Percentiles rank a stretch among this genome's conserved stretches.
These are phyloP conservation scores for Lottia gigantea DNA, from an alignment of 2,888 invertebrate genomes.

Conservation along the genomic window DNA sequence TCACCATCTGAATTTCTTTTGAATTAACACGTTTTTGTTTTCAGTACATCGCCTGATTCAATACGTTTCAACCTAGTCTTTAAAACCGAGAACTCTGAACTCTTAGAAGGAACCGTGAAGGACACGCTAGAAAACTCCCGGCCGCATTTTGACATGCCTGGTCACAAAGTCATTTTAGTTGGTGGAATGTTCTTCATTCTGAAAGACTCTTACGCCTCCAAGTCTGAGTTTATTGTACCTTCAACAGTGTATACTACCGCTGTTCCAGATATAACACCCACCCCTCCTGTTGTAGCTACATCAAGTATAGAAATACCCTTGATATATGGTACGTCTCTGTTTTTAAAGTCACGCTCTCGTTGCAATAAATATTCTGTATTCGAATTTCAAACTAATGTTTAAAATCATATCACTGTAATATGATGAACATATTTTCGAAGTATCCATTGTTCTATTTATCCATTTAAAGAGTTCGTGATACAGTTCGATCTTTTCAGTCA, in stretches of 20 bases:
- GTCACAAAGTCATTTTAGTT: constrained; percentile 22
- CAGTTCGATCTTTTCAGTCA: no score
- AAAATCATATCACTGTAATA: no score
- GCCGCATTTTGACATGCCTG: constrained; percentile 19
- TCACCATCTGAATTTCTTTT: no score
- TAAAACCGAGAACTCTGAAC: constrained; percentile 19
- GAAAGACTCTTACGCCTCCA: constrained; percentile 14
- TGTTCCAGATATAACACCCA: neutral
- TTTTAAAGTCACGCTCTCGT: no score
- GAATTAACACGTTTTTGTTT: neutral
- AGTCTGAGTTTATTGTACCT: neutral
- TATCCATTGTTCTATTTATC: no score
- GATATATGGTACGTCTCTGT: neutral
- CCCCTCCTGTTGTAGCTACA: neutral
- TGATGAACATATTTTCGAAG: no score
- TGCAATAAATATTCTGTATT: no score
- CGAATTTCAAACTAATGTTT: no score
- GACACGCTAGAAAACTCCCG: constrained; percentile 24
- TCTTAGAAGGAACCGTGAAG: constrained; percentile 13
- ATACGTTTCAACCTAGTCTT: constrained; percentile 23
- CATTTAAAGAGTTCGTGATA: no score
- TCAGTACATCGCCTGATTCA: constrained; percentile 12
- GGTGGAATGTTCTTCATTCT: constrained; percentile 26
- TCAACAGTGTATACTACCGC: neutral
- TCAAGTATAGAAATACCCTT: neutral